These are phyloP conservation scores for Sylvietta virens DNA, from an alignment of 2,113 vertebrate species.

Conservation along the genomic window DNA sequence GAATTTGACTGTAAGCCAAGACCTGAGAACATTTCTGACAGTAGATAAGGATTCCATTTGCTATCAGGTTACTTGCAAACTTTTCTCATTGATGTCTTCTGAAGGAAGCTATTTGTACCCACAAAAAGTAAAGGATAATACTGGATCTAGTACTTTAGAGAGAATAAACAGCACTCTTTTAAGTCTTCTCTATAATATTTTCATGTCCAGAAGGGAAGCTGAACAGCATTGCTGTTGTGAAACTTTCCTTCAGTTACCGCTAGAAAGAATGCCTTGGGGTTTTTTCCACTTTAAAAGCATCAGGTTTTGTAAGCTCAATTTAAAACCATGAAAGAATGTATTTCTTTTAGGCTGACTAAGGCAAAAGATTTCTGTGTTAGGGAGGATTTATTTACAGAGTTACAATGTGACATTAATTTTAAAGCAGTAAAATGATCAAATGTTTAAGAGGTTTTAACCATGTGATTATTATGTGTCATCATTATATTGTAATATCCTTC, in stretches of 20 bases:
- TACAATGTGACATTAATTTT: neutral
- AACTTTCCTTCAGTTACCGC: neutral
- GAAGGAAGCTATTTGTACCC: neutral
- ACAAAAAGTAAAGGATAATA: neutral
- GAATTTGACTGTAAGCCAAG: neutral
- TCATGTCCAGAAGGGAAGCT: neutral
- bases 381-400: neutral
- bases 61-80: neutral
- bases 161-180: neutral
- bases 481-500: neutral
- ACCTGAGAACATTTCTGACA: neutral
- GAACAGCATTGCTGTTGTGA: neutral
- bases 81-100: neutral
- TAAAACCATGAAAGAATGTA: neutral
- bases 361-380: neutral
- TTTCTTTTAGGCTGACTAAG: neutral
- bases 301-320: neutral
- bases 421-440: neutral
- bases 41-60: neutral
- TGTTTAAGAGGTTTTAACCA: neutral
- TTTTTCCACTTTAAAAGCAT: conserved; percentile 14
- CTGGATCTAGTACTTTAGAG: neutral
- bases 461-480: neutral
- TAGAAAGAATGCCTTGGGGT: neutral
- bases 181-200: neutral